These are phyloP conservation scores for Dufourea novaeangliae DNA, from an alignment of 1,140 invertebrate species.

Conservation along the genomic window DNA sequence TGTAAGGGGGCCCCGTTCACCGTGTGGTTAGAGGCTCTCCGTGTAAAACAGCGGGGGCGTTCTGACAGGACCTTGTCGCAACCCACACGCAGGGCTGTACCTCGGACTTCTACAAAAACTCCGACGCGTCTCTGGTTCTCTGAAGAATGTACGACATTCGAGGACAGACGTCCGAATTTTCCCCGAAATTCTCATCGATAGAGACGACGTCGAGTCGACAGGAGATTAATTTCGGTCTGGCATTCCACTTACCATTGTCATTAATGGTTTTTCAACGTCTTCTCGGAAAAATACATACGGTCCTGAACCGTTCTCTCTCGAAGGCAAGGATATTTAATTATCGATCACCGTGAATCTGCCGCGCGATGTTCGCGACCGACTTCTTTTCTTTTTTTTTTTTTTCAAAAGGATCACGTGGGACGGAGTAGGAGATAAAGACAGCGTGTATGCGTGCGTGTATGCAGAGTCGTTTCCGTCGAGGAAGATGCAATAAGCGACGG, in stretches of 20 bases:
- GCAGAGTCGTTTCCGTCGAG: conserved; percentile 27
- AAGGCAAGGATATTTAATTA: background rate
- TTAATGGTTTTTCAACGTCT: too few relatives aligned
- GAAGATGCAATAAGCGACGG: conserved; percentile 47
- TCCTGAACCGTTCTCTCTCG: too few relatives aligned
- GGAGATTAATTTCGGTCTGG: too few relatives aligned
- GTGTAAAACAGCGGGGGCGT: conserved; percentile 73
- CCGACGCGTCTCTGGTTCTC: background rate
- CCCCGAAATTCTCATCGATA: too few relatives aligned
- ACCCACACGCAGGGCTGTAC: conserved; percentile 77
- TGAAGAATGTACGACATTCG: too few relatives aligned
- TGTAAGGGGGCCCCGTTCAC: conserved; percentile 72
- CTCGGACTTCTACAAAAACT: conserved; percentile 62
- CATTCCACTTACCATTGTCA: too few relatives aligned
- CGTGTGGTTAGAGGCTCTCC: conserved; percentile 53
- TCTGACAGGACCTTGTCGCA: conserved; percentile 76
- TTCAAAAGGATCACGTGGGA: conserved; percentile 5
- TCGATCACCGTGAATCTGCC: background rate
- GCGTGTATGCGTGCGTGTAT: conserved; percentile 32
- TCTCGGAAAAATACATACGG: too few relatives aligned
- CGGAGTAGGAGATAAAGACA: conserved; percentile 31
- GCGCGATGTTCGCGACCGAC: background rate
- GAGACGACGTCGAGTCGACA: too few relatives aligned
- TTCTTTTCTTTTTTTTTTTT: too few relatives aligned
- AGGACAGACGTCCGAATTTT: too few relatives aligned